A percentile compares a stretch with the other conserved stretches of the same genome.
Evolutionary conservation across 2,797 vertebrate genomes (phyloP).

Genomic region (Leptodactylus fallax): DNA sequence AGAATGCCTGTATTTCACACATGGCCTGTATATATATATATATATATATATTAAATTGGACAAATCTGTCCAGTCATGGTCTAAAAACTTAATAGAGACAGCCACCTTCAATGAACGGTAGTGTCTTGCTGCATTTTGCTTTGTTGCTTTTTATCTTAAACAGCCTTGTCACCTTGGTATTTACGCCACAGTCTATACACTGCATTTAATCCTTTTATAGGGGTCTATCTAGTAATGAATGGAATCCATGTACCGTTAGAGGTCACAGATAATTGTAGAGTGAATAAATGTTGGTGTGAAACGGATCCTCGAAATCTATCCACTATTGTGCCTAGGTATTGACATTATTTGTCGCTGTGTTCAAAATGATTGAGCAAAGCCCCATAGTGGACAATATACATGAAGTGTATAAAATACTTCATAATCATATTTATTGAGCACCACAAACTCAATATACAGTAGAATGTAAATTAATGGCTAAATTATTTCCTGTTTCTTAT

Average conservation of each 20-base stretch:
- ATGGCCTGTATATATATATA: no score
- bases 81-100: neutral
- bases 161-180: neutral
- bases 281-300: no score
- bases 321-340: neutral
- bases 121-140: neutral
- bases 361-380: neutral
- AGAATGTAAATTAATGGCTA: no score
- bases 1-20: no score
- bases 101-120: neutral
- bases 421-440: no score
- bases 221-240: neutral
- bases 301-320: neutral
- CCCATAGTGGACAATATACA: no score
- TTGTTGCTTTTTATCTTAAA: neutral
- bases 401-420: no score
- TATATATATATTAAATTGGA: neutral
- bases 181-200: neutral
- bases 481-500: no score
- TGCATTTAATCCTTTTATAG: neutral
- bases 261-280: neutral
- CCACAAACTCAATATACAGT: no score
- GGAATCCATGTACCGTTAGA: constrained; percentile 3
- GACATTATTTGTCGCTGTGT: neutral
- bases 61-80: neutral